These are phyloP conservation scores for Macrosteles quadrilineatus DNA, from an alignment of 1,140 invertebrate genomes.

Conservation along the genomic window DNA sequence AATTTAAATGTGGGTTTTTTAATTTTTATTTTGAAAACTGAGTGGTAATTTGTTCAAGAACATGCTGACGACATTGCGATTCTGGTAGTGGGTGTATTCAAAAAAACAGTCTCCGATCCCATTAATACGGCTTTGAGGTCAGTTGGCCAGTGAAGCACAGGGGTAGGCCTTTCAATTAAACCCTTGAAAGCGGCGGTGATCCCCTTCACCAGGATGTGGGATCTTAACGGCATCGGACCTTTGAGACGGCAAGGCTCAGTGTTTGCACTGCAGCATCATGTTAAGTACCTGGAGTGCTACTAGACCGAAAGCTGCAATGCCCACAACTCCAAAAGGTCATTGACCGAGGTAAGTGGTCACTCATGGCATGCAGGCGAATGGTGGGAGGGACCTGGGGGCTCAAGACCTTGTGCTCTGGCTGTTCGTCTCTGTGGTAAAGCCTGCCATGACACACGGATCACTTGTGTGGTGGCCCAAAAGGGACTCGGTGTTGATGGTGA, in stretches of 20 bases:
- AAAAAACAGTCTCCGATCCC: neutral
- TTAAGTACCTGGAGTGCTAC: neutral
- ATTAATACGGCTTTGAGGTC: no score
- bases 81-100: neutral
- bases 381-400: neutral
- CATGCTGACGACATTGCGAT: neutral
- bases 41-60: neutral
- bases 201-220: no score
- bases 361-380: neutral
- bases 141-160: no score
- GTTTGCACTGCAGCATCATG: no score
- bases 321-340: neutral
- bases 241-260: no score
- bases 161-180: no score
- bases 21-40: neutral
- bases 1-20: no score
- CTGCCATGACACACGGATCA: no score
- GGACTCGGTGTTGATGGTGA: no score
- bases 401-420: neutral
- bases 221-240: no score
- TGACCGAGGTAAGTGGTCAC: neutral
- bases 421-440: neutral
- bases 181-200: no score
- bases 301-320: conserved; percentile 8
- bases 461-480: no score